Evolutionary conservation across 2,113 vertebrate genomes (phyloP).

Genomic region (Caranx melampygus): DNA sequence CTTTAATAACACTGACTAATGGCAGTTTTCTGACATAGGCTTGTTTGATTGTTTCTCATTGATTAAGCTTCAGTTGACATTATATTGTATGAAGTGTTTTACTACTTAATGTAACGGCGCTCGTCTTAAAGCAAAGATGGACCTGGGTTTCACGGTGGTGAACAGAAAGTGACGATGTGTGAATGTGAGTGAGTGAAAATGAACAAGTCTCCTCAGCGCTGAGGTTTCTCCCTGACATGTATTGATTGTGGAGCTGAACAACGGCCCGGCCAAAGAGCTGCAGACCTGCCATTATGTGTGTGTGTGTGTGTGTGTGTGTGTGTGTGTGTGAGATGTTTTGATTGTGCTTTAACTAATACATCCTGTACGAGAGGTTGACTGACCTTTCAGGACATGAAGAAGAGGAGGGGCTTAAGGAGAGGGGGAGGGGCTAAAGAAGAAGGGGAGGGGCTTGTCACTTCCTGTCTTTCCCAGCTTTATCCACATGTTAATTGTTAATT

Average conservation of each 20-base stretch:
- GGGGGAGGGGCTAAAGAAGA: too few relatives aligned
- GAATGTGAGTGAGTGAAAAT: constrained; percentile 48
- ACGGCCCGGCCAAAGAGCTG: constrained; percentile 29
- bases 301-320: constrained; percentile 9
- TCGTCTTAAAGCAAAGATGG: background rate
- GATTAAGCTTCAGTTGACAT: too few relatives aligned
- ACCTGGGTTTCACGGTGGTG: constrained; percentile 1
- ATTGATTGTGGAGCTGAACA: constrained; percentile 65
- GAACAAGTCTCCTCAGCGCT: constrained; percentile 36
- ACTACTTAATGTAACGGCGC: too few relatives aligned
- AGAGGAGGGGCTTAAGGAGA: background rate
- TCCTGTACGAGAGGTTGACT: constrained; percentile 7
- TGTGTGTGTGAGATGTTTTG: background rate
- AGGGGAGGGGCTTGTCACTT: too few relatives aligned
- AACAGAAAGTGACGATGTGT: constrained; percentile 40
- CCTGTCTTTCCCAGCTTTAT: too few relatives aligned
- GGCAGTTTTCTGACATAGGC: too few relatives aligned
- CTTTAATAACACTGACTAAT: too few relatives aligned
- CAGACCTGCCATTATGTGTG: constrained; percentile 36
- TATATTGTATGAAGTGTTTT: too few relatives aligned
- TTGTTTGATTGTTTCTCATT: too few relatives aligned
- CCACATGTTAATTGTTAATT: too few relatives aligned
- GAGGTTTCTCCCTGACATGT: constrained; percentile 57
- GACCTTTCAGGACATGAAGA: background rate
- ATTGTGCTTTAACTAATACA: constrained; percentile 21